These are phyloP conservation scores for Perca flavescens DNA, from an alignment of 2,113 vertebrate species.

Conservation along the genomic window DNA sequence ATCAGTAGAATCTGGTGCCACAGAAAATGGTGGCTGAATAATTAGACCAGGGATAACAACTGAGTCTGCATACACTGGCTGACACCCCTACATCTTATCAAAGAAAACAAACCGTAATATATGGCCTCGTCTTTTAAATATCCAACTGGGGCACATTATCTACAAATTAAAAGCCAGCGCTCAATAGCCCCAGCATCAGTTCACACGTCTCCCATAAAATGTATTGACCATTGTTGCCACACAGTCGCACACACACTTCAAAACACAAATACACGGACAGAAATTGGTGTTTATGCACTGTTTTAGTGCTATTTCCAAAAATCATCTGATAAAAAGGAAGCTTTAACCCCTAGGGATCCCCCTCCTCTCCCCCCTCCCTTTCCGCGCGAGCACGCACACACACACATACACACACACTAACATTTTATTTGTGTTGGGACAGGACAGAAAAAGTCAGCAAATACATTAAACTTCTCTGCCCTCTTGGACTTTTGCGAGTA, in stretches of 20 bases:
- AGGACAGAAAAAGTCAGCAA: conserved; percentile 52
- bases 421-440: conserved; percentile 44
- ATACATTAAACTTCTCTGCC: conserved; percentile 64
- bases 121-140: conserved; percentile 52
- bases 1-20: conserved; percentile 85
- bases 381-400: background rate
- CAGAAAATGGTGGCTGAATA: conserved; percentile 89
- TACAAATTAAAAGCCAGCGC: conserved; percentile 67
- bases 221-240: conserved; percentile 68
- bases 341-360: conserved; percentile 15
- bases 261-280: background rate
- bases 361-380: no score
- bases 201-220: conserved; percentile 73
- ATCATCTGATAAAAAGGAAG: conserved; percentile 5
- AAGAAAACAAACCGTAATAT: conserved; percentile 54
- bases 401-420: conserved; percentile 8
- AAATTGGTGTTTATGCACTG: conserved; percentile 14
- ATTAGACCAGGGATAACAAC: conserved; percentile 84
- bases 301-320: conserved; percentile 10
- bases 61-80: conserved; percentile 66
- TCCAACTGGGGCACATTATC: conserved; percentile 64
- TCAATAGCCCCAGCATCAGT: conserved; percentile 65
- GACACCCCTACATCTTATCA: conserved; percentile 46
- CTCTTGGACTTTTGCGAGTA: conserved; percentile 64
- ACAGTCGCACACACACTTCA: conserved; percentile 15